Percentiles rank a stretch among this genome's conserved stretches.
phyloP scores from a whole-genome alignment of 2,113 vertebrate species.

The Peromyscus polionotus region DNA sequence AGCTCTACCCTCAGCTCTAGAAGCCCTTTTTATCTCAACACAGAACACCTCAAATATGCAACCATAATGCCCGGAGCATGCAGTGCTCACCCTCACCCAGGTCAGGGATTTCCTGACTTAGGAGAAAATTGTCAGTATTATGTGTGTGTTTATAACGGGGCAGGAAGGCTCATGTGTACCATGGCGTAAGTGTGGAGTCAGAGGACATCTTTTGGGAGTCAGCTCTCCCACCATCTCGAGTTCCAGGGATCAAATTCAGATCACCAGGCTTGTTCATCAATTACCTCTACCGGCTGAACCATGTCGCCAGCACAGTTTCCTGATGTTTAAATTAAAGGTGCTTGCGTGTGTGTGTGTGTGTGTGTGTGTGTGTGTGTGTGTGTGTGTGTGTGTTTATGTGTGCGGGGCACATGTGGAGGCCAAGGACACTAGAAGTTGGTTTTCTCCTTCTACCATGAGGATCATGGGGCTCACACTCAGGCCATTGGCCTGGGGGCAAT shows the following conservation, averaged over 20 bases:
- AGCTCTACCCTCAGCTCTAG: neutral
- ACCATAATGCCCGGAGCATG: fast-evolving
- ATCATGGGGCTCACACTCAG: neutral
- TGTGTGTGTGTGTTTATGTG: neutral
- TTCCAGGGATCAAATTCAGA: neutral
- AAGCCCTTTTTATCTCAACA: neutral
- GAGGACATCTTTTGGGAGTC: neutral
- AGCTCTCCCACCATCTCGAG: neutral
- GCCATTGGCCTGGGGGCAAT: neutral
- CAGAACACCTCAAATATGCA: neutral
- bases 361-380: neutral
- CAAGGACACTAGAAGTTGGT: neutral
- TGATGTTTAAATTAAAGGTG: neutral
- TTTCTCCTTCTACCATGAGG: neutral
- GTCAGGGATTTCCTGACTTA: neutral
- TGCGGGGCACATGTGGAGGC: too few species aligned
- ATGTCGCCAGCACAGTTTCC: neutral
- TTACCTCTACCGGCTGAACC: neutral
- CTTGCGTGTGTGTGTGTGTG: neutral
- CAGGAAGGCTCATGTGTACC: neutral
- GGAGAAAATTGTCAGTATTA: neutral
- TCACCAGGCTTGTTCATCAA: neutral
- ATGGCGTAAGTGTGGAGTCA: neutral
- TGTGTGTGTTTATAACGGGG: neutral
- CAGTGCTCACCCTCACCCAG: fast-evolving